Evolutionary conservation across 2,888 invertebrate species (phyloP).

Genomic region (Heliconius cydno): DNA sequence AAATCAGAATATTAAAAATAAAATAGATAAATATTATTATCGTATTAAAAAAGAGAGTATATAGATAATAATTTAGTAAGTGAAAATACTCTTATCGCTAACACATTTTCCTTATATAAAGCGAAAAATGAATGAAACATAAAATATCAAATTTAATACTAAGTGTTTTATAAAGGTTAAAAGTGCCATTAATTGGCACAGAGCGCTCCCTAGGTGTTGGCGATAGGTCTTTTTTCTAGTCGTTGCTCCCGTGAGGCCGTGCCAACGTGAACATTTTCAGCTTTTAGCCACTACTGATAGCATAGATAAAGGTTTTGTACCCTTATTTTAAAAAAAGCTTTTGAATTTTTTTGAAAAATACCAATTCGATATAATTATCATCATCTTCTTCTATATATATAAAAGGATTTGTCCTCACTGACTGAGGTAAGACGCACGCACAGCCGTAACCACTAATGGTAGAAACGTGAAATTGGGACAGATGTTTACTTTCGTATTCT

Average conservation of each 20-base stretch:
- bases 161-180: neutral
- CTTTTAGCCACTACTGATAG: conserved; percentile 5
- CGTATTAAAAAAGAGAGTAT: no score
- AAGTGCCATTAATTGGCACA: conserved; percentile 11
- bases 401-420: no score
- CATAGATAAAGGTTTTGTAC: neutral
- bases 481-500: no score
- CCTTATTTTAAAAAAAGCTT: neutral
- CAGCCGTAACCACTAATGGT: no score
- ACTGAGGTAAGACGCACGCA: no score
- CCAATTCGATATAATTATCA: neutral
- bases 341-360: neutral
- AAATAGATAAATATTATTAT: no score
- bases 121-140: neutral
- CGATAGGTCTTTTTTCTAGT: neutral
- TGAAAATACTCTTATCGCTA: neutral
- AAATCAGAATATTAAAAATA: no score
- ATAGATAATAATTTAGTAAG: no score
- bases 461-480: no score
- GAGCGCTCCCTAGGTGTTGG: neutral
- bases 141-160: neutral
- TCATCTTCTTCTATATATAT: no score
- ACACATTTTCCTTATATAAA: neutral
- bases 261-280: conserved; percentile 7
- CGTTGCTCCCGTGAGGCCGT: neutral